Base-by-base conservation (phyloP, 2,797 vertebrate species). In the Chanos chanos region DNA sequence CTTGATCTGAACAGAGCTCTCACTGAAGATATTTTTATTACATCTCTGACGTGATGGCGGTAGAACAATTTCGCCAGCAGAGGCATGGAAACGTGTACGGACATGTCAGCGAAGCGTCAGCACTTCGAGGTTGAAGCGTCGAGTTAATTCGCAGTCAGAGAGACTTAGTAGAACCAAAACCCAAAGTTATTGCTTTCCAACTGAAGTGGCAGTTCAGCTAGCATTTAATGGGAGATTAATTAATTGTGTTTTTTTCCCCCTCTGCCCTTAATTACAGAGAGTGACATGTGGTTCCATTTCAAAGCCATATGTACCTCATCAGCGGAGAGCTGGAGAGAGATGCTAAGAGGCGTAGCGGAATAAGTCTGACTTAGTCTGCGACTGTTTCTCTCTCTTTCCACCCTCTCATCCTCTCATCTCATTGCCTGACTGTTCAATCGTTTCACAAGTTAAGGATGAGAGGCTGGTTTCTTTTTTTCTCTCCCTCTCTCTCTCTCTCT, bases 241-340 rank as follows among this genome's bases (percentile, higher is more conserved):
- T 62, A 44, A 47, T 64, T 51, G 50, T 66, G 61, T 69, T 37
- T 70, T 56, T n/a, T n/a, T n/a, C n/a, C n/a, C n/a, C n/a, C n/a
- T n/a, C n/a, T 55, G 39, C 13, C 56, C 56, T 59, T 84, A 64
- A 79, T 81, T 80, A 79, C 70, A 34, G 73, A 76, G 77, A 59
- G 62, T 49, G 28, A 25, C 1, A 27, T 25, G 25, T 66, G 48
- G 12, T 54, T 61, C 39, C 64, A 50, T 53, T 56, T 70, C 57
- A 72, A 75, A 70, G 40, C 52, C 49, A 60, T 18, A 13, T 58
- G 30, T 27, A 15, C 37, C 54, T 74, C 66, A 51, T 80, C 62
- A 59, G 70, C 21, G 19, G 37, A 7, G 15, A 58, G 59, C 19
- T 16, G 25, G 27, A 16, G 27, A 54, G 56, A 27, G 18, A 24